A percentile compares a stretch with the other conserved stretches of the same genome.
Evolutionary conservation across 2,888 invertebrate species (phyloP).

Genomic region (Ectemnius cavifrons): DNA sequence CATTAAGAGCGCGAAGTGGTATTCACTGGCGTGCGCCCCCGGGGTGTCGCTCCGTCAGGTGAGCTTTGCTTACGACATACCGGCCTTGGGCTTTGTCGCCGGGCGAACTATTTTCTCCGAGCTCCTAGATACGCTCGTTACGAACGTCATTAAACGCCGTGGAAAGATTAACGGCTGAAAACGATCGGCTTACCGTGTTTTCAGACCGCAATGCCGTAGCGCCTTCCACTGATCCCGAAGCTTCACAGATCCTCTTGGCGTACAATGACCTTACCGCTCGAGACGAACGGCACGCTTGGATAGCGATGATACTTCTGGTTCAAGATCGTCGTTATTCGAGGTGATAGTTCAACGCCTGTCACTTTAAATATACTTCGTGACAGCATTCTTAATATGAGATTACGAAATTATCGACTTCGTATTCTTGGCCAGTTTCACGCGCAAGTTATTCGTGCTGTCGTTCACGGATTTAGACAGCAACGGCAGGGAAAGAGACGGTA

Average conservation of each 20-base stretch:
- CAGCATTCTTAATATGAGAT: too few species aligned
- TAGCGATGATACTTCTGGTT: too few species aligned
- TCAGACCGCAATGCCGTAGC: background rate
- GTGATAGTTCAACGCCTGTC: too few species aligned
- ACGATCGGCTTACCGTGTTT: constrained; percentile 27
- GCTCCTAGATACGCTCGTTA: constrained; percentile 35
- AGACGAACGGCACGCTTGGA: too few species aligned
- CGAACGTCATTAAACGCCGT: constrained; percentile 46
- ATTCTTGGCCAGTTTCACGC: too few species aligned
- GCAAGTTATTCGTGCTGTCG: too few species aligned
- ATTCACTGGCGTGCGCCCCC: constrained; percentile 48
- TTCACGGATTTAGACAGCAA: background rate
- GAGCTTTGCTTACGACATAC: constrained; percentile 31
- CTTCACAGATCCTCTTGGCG: too few species aligned
- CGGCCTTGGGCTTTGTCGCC: constrained; percentile 45
- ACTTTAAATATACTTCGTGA: too few species aligned
- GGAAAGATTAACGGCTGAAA: constrained; percentile 37
- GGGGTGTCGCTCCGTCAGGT: constrained; percentile 28
- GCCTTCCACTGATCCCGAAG: background rate
- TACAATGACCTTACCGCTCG: too few species aligned
- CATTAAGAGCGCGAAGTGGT: constrained; percentile 58
- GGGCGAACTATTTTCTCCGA: constrained; percentile 45
- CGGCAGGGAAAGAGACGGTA: background rate
- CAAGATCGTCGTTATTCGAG: too few species aligned
- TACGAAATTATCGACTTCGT: too few species aligned